Percentiles rank a stretch among this genome's conserved stretches.
phyloP scores from a whole-genome alignment of 2,113 vertebrate genomes.

The Lophius piscatorius region DNA sequence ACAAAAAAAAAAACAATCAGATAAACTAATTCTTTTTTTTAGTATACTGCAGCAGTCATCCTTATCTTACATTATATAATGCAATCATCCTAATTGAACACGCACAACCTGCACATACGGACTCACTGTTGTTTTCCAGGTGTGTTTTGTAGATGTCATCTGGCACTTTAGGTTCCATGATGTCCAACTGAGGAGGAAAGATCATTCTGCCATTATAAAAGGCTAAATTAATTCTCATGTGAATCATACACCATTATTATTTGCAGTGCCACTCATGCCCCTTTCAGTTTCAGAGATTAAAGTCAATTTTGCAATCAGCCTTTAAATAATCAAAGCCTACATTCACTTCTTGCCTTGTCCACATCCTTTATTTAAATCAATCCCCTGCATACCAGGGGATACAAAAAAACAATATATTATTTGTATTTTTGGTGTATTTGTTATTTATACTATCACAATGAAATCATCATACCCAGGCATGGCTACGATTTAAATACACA shows the following conservation, averaged over 20 bases:
- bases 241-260: not conserved
- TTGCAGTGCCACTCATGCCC: not conserved
- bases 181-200: slow-evolving; percentile 86
- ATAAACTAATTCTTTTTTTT: not conserved
- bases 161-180: slow-evolving; percentile 99
- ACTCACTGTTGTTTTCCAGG: slow-evolving; percentile 97
- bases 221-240: slow-evolving; percentile 14
- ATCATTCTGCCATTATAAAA: not conserved
- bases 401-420: no score
- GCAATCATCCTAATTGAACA: not conserved
- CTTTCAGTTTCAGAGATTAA: not conserved
- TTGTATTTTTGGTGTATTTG: no score
- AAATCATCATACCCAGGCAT: no score
- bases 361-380: no score
- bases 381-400: no score
- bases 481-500: no score
- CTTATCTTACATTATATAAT: not conserved
- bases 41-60: not conserved
- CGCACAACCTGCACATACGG: not conserved
- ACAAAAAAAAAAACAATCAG: not conserved
- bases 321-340: not conserved
- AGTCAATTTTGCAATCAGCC: not conserved
- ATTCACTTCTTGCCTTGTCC: not conserved
- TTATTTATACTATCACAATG: no score
- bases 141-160: slow-evolving; percentile 99